Evolutionary conservation across 2,888 invertebrate species (phyloP), one percentile per base, ranked within the genome.

Genomic region (Lordiphosa fenestrarum): DNA sequence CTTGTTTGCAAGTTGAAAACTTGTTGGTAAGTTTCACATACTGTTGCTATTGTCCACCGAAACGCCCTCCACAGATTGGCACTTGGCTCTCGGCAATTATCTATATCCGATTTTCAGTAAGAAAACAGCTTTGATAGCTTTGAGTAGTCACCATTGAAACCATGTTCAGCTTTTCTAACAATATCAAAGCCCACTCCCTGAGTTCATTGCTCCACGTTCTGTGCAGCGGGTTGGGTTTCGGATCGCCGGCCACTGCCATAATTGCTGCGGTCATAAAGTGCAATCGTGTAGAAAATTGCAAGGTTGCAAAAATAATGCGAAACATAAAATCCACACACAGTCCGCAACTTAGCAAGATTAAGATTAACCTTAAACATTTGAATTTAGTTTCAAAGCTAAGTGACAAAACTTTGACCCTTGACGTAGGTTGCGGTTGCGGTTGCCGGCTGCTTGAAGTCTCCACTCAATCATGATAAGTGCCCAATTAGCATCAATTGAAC

Each of bases 251-350:
- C 2, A 57, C 48, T 30, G 30, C 30, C 48, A 70, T 61, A 54
- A 69, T 70, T 74, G 62, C 10, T 73, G 74, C 69, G 64, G 78
- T 75, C 53, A 69, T 61, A 60, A 66, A 67, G 58, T 64, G 71
- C 80, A 78, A 66, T 71, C 65, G 64, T 53, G 71, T 82, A 62
- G 69, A 78, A 78, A 78, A 82, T 73, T 78, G 80, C 73, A 67
- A 61, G 66, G 64, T 73, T 76, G 80, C 80, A 84, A 59, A 66
- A 58, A 39, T 54, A 41, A 21, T 13, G 15, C 36, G 55, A 55
- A 30, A 38, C 41, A 35, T 49, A 53, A 51, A 55, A 19, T n/a
- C 35, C 35, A 40, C 37, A 38, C 19, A 25, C 48, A 57, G 46
- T 23, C 23, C 36, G 2, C 25, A 25, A 36, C 25, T 49, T 9